A percentile compares a stretch with the other conserved stretches of the same genome.
Conservation (phyloP, 2,113 vertebrate genomes). For the Patagioenas fasciata region DNA sequence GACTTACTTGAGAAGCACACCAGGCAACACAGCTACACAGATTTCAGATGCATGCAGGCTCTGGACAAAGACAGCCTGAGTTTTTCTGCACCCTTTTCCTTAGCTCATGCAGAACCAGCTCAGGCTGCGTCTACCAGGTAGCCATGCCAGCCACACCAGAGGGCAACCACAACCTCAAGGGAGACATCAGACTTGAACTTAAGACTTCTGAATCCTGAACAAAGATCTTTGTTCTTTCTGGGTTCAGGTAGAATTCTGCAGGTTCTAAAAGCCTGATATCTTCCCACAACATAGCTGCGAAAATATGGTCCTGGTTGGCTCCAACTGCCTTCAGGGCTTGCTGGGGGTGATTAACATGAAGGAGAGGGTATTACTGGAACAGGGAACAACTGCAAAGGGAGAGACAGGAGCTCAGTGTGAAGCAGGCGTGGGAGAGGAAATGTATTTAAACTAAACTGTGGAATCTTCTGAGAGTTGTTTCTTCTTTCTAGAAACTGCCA, state of each 20-base stretch:
- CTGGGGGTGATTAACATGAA: constrained; percentile 10
- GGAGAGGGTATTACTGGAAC: not conserved
- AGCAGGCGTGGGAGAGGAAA: constrained; percentile 42
- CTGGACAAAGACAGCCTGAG: not conserved
- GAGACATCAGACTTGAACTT: not conserved
- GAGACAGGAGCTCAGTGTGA: not conserved
- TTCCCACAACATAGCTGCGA: not conserved
- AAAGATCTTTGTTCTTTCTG: not conserved
- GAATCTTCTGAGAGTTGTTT: constrained; percentile 54
- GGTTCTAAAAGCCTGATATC: not conserved
- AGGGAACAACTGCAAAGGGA: constrained; percentile 15
- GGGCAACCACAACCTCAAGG: not conserved
- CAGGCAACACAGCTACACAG: rapidly evolving
- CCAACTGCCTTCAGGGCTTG: not conserved
- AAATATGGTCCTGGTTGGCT: not conserved
- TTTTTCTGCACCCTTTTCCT: not conserved
- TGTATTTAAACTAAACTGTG: constrained; percentile 60
- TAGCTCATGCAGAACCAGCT: not conserved
- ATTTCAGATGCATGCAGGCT: not conserved
- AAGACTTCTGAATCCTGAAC: not conserved
- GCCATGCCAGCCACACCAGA: not conserved
- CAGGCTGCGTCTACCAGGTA: not conserved
- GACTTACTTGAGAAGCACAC: not conserved
- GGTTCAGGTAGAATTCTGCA: not conserved
- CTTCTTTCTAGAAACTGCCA: constrained; percentile 56